phyloP scores from a whole-genome alignment of 2,797 vertebrate genomes.

The Psittacula echo region DNA sequence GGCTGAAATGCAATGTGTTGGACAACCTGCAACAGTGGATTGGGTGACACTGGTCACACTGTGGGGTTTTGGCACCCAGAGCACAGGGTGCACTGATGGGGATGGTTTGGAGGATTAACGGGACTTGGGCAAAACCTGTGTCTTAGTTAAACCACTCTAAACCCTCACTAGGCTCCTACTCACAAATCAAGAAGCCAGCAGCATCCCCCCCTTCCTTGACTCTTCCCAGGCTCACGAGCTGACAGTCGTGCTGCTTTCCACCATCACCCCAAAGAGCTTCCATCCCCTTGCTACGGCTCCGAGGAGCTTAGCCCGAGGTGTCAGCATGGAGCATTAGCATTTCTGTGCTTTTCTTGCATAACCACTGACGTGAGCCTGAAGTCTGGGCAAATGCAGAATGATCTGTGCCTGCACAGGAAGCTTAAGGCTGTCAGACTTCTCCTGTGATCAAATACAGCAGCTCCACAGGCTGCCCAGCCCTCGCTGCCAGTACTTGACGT shows the following conservation, averaged over 20 bases:
- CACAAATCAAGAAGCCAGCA: background rate
- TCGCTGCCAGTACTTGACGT: background rate
- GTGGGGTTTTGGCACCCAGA: background rate
- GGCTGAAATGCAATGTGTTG: background rate
- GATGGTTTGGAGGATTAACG: background rate
- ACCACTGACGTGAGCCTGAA: background rate
- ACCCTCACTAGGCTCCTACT: background rate
- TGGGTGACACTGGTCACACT: background rate
- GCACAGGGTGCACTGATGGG: background rate
- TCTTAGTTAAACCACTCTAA: background rate
- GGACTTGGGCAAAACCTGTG: background rate
- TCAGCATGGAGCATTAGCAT: background rate
- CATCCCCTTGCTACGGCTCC: fast-evolving
- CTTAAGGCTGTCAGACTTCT: constrained; percentile 54
- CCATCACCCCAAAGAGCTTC: background rate
- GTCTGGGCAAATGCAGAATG: background rate
- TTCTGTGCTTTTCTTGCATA: background rate
- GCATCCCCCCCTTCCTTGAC: background rate
- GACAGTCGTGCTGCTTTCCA: background rate
- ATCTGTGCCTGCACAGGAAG: background rate
- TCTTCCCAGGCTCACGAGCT: background rate
- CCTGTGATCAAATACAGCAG: constrained; percentile 26
- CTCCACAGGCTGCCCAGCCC: background rate
- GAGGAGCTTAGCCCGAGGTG: background rate
- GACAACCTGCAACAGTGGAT: background rate